Evolutionary conservation across 2,113 vertebrate genomes (phyloP).

Genomic region (Nestor notabilis): DNA sequence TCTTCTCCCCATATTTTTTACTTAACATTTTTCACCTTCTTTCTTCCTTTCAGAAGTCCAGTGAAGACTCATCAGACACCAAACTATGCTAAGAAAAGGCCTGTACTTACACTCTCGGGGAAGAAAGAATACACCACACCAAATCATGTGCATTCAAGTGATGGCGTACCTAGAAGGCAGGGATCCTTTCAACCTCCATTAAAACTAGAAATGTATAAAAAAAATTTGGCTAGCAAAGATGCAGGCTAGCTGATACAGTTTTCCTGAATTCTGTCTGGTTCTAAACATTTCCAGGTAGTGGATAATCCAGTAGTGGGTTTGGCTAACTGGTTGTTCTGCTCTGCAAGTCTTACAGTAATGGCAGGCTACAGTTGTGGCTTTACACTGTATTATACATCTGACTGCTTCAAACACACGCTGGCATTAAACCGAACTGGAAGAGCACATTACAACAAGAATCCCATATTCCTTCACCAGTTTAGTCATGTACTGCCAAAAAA

Average conservation of each 20-base stretch:
- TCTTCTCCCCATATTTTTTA: neutral
- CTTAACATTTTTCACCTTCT: neutral
- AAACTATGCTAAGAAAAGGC: neutral
- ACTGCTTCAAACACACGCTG: neutral
- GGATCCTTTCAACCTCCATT: neutral
- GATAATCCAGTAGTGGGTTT: neutral
- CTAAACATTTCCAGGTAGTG: neutral
- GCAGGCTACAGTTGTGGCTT: conserved; percentile 9
- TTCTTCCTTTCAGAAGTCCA: neutral
- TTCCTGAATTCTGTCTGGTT: neutral
- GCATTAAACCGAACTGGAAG: neutral
- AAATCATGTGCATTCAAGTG: neutral
- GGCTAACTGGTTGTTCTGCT: neutral
- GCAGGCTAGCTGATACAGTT: accelerated
- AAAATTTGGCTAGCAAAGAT: neutral
- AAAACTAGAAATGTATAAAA: neutral
- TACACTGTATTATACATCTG: neutral
- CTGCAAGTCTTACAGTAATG: neutral
- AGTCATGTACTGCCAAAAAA: neutral
- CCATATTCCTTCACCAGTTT: neutral
- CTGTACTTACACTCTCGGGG: accelerated
- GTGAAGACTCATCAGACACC: neutral
- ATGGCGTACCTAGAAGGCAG: neutral
- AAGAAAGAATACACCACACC: neutral
- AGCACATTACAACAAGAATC: conserved; percentile 18